A percentile compares a stretch with the other conserved stretches of the same genome.
phyloP scores from a whole-genome alignment of 2,113 vertebrate species.

The Gymnobelideus leadbeateri region DNA sequence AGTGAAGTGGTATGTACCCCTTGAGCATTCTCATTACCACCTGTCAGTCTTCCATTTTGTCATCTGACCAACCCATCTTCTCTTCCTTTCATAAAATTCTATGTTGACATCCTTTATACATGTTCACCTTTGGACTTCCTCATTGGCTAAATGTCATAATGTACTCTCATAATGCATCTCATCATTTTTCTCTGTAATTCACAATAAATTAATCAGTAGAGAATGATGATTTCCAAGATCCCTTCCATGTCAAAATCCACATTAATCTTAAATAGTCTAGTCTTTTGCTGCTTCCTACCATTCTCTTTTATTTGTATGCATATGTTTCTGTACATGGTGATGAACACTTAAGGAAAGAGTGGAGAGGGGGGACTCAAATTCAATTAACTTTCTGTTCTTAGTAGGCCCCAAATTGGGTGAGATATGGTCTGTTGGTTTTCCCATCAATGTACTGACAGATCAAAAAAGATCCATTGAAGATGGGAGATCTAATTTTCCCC shows the following conservation, averaged over 20 bases:
- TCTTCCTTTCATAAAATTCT: not conserved
- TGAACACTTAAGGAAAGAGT: not conserved
- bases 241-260: conserved; percentile 54
- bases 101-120: not conserved
- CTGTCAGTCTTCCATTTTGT: not conserved
- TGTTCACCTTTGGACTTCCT: not conserved
- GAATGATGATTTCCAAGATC: not conserved
- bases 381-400: not conserved
- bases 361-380: not conserved
- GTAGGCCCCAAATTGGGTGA: not conserved
- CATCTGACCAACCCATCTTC: not conserved
- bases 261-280: conserved; percentile 54
- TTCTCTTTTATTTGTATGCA: conserved; percentile 39
- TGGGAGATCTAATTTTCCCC: not conserved
- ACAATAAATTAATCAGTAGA: not conserved
- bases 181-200: not conserved
- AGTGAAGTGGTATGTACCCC: not conserved
- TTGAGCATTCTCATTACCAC: not conserved
- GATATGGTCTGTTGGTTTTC: not conserved
- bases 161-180: not conserved
- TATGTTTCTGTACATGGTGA: not conserved
- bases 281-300: conserved; percentile 20
- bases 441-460: not conserved
- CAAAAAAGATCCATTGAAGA: not conserved
- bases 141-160: not conserved